Evolutionary conservation across 2,888 invertebrate species (phyloP), one percentile per base, ranked within the genome.

Genomic region (Corbicula japonica): DNA sequence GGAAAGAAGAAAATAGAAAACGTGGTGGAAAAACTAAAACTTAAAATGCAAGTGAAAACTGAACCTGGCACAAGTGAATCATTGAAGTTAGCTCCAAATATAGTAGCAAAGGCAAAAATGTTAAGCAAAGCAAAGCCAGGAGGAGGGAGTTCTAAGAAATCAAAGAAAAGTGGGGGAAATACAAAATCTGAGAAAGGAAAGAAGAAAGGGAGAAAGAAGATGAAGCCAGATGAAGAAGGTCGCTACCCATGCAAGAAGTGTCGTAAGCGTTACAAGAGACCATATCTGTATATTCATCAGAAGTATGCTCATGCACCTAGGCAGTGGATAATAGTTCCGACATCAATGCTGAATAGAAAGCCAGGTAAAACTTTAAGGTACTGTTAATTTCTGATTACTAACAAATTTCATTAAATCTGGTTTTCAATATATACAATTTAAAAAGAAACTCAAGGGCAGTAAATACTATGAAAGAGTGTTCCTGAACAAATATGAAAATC

Each of bases 271-370:
- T 76, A 68, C 50, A 72, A 69, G 44, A 58, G 65, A 32, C 72
- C 72, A 5, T 78, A 69, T 44, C 44, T 78, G 34, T 72, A 82
- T 41, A 28, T 60, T 4, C 78, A 82, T 32, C 72, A 65, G 69
- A 70, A 66, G 38, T 30, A 48, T 26, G 65, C 58, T 21, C 72
- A 76, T 58, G 23, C 32, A 38, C 46, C 32, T 38, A 44, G 35
- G 56, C 56, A 71, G 26, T 54, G 54, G 66, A 44, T 58, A 2
- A 15, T 58, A n/a, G 70, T 70, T 26, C 63, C 63, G 12, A 61
- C 61, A 18, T 12, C 62, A 5, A 28, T 23, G 23, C n/a, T 34
- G 21, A 6, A 41, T 2, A 15, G 38, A 28, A 68, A 46, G 46
- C 10, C 41, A 75, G 75, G 66, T 74, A 66, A 35, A 41, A n/a